These are phyloP conservation scores for Drosophila insularis DNA, from an alignment of 1,140 invertebrate species.

Conservation along the genomic window DNA sequence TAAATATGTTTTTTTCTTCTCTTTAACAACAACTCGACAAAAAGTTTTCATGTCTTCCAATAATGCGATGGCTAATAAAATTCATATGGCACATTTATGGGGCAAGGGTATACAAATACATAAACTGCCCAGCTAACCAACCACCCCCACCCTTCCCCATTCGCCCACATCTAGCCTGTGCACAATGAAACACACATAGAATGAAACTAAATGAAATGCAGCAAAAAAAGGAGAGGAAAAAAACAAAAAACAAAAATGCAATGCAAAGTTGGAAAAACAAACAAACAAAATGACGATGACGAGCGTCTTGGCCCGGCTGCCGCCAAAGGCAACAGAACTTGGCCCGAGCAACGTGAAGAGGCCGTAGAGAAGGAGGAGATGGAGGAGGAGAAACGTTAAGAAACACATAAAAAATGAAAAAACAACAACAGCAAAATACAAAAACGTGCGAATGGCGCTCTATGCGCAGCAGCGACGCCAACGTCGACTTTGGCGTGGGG, in stretches of 20 bases:
- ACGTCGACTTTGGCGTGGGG: constrained; percentile 24
- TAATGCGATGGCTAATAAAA: constrained; percentile 6
- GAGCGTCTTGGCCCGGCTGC: constrained; percentile 16
- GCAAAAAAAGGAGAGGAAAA: not conserved
- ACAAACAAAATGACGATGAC: constrained; percentile 60
- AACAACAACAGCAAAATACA: constrained; percentile 18
- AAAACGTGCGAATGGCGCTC: constrained; percentile 76
- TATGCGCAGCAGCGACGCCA: constrained; percentile 30
- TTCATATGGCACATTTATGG: constrained; percentile 7
- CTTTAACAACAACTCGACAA: not conserved
- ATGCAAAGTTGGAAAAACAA: constrained; percentile 46
- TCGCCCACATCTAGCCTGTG: not conserved
- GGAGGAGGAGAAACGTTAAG: constrained; percentile 21
- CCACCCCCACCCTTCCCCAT: not conserved
- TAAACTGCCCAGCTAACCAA: not conserved
- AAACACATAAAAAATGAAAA: constrained; percentile 17
- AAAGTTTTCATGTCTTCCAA: constrained; percentile 2
- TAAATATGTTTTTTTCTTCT: not conserved
- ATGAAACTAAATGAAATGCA: constrained; percentile 39
- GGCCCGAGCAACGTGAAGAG: constrained; percentile 1
- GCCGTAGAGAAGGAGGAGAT: constrained; percentile 2
- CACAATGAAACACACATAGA: constrained; percentile 38
- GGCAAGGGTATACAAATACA: constrained; percentile 8
- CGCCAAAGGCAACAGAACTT: constrained; percentile 14
- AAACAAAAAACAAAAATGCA: constrained; percentile 44